Base-by-base conservation (phyloP, 2,113 vertebrate species). In the Lophochroa leadbeateri region DNA sequence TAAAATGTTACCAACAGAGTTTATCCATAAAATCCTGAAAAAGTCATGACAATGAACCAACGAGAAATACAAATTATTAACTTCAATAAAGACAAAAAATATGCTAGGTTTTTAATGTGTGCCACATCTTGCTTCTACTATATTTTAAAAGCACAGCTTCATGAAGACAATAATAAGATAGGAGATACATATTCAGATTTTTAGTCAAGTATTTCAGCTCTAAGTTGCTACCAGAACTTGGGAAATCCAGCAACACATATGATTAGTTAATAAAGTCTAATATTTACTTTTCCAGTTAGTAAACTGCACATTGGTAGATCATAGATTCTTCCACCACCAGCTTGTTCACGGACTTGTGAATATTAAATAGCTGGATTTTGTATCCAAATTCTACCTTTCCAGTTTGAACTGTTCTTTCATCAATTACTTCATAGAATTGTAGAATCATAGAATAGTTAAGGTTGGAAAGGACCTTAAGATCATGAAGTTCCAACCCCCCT, bases 141-240 rank as follows among this genome's bases (percentile, higher is more conserved):
- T 5, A 65, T 89, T 90, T 86, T 79, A 33, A 85, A 85, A 76
- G 9, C 23, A 49, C 37, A 17, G 3, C 4, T 57, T 91, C 10
- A 7, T 21, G 23, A 50, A 61, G 84, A 52, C 49, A 71, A 16
- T 81, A 69, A 68, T 64, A 76, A 61, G 7, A 33, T 21, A 49
- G 8, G 18, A 8, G 20, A 82, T 82, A 87, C 77, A 82, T 76
- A 87, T 72, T 91, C 87, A 80, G 19, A 47, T 85, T 79, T 71
- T 87, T 14, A 58, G 14, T 55, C 55, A 87, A 76, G 17, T 58
- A 47, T 17, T 76, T 64, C 35, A 82, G 3, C 33, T 5, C 1
- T n/a, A 43, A 39, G 11, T 55, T 78, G 3, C 12, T 72, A 43
- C 47, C 71, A 60, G n/a, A 93, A 53, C 21, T 25, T 76, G 16